Conservation (phyloP, 2,888 invertebrate species). For the Erebia palarica region DNA sequence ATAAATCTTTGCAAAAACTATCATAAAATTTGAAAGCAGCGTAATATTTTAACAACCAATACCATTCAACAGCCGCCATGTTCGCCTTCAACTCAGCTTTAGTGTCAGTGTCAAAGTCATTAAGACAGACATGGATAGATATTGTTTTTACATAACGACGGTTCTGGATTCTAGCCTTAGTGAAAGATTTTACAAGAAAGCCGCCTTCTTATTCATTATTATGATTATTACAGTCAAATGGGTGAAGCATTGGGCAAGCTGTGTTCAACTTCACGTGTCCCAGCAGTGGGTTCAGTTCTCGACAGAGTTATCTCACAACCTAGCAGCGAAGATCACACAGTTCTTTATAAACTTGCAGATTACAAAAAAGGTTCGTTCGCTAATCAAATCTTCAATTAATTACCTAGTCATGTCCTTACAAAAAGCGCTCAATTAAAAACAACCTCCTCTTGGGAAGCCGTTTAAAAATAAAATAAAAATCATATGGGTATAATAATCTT, state of each 20-base stretch:
- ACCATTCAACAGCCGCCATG: background rate
- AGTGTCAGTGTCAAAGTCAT: background rate
- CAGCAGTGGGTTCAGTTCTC: constrained; percentile 89
- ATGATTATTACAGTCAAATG: constrained; percentile 48
- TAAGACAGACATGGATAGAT: too few relatives aligned
- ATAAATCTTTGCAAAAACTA: background rate
- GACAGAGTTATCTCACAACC: constrained; percentile 95
- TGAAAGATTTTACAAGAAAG: background rate
- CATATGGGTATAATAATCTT: too few relatives aligned
- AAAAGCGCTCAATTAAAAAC: too few relatives aligned
- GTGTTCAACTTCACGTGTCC: constrained; percentile 75
- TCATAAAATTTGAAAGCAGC: background rate
- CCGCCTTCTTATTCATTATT: too few relatives aligned
- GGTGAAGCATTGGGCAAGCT: constrained; percentile 69
- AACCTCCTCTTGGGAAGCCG: too few relatives aligned
- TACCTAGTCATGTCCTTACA: too few relatives aligned
- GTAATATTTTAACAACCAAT: background rate
- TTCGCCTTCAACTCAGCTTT: too few relatives aligned
- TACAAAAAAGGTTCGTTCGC: constrained; percentile 88
- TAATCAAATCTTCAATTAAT: too few relatives aligned
- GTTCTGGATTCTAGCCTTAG: too few relatives aligned
- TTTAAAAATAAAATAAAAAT: too few relatives aligned
- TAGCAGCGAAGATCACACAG: constrained; percentile 92
- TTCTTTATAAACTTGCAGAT: constrained; percentile 93
- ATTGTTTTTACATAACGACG: too few relatives aligned